phyloP scores from a whole-genome alignment of 2,797 vertebrate genomes.

The Eulemur coronatus region DNA sequence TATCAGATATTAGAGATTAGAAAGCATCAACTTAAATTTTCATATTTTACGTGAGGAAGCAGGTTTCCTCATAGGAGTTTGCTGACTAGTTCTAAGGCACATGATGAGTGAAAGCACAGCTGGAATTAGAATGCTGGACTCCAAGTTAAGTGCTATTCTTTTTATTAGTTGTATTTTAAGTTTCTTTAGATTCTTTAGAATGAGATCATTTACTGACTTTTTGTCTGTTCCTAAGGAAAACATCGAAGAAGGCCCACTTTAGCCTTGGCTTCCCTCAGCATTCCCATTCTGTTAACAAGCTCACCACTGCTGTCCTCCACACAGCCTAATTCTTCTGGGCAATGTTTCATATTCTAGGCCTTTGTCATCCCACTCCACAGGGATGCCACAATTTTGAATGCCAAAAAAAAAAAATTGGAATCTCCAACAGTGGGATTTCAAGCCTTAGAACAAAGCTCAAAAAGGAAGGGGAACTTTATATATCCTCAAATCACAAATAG shows the following conservation, averaged over 20 bases:
- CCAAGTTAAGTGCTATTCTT: not conserved
- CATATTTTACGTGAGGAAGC: not conserved
- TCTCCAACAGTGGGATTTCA: not conserved
- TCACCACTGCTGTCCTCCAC: not conserved
- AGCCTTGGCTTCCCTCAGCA: not conserved
- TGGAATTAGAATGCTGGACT: not conserved
- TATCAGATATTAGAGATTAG: not conserved
- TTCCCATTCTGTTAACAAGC: not conserved
- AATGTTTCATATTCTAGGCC: not conserved
- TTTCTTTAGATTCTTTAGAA: not conserved
- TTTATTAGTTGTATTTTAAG: not conserved
- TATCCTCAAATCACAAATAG: constrained; percentile 11
- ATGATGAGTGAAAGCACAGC: not conserved
- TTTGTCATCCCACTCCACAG: not conserved
- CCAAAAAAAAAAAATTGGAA: not conserved
- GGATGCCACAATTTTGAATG: not conserved
- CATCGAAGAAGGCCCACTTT: not conserved
- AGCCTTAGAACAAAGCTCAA: not conserved
- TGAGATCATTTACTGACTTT: not conserved
- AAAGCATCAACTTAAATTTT: not conserved
- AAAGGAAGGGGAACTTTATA: not conserved
- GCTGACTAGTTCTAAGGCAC: not conserved
- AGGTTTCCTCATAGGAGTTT: not conserved
- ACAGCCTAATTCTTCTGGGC: not conserved
- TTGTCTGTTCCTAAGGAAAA: not conserved